Evolutionary conservation across 2,113 vertebrate species (phyloP), one percentile per base, ranked within the genome.

Genomic region (Cariama cristata): DNA sequence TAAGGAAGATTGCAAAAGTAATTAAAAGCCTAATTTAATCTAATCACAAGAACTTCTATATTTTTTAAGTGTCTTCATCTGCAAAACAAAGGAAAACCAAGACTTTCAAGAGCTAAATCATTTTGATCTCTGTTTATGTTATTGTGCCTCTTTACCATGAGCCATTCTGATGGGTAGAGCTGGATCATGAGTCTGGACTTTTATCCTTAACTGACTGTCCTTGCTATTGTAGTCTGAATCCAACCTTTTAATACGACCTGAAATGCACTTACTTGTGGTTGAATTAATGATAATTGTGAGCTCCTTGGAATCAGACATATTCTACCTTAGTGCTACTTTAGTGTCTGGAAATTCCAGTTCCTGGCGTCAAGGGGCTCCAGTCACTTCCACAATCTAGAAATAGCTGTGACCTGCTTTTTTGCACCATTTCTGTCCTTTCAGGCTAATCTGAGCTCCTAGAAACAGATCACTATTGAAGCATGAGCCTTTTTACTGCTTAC

Each of bases 311-410:
- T 81, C 69, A 64, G n/a, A 33, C 10, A 10, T 38, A 74, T 84
- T 93, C 68, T 58, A 27, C 75, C 44, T 81, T 71, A 64, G 68
- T 26, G 56, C 81, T 92, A 6, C 88, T 76, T 74, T 15, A 4
- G 71, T 15, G 94, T 94, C 96, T 97, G 92, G 86, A 97, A 97
- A 96, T 79, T 87, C 63, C 42, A 88, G 88, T 44, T 91, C 85
- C 80, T 96, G 97, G 97, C 88, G 35, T 97, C 97, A 79, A 93
- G 92, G 80, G 88, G 82, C 86, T 96, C 69, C 77, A 83, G 81
- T 79, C 73, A 89, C 91, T 96, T 97, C 93, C 91, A 75, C 87
- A 27, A 15, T 56, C 97, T 97, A 92, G 91, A 97, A 98, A 97
- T 97, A 97, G 95, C 96, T 63, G 40, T 94, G 95, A 92, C 89